Conservation (phyloP, 2,797 vertebrate species). For the Stomatorhinus walkeri region DNA sequence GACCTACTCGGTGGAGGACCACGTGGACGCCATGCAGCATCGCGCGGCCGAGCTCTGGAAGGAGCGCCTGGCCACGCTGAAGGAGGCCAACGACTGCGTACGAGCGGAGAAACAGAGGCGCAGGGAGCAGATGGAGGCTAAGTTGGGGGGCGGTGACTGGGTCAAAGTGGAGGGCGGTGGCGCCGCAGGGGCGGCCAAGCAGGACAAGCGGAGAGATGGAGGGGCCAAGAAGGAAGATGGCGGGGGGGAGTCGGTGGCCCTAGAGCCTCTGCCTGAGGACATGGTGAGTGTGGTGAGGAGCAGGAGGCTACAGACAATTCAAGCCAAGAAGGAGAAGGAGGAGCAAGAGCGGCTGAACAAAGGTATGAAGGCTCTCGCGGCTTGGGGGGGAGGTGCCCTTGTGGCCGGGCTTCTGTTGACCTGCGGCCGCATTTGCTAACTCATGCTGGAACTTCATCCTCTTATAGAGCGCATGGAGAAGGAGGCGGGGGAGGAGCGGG, state of each 20-base stretch:
- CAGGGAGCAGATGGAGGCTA: conserved; percentile 79
- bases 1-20: conserved; percentile 94
- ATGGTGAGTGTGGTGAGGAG: conserved; percentile 95
- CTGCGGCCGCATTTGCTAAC: background rate
- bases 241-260: conserved; percentile 48
- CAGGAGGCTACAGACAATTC: conserved; percentile 79
- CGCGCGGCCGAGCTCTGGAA: conserved; percentile 84
- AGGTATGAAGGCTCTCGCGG: conserved; percentile 56
- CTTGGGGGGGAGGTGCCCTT: background rate
- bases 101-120: conserved; percentile 77
- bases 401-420: background rate
- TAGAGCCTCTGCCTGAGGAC: conserved; percentile 71
- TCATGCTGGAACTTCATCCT: background rate
- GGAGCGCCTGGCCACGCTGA: conserved; percentile 82
- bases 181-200: conserved; percentile 57
- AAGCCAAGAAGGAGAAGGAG: conserved; percentile 90
- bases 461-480: conserved; percentile 80
- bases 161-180: conserved; percentile 31
- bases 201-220: conserved; percentile 61
- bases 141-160: conserved; percentile 57
- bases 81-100: conserved; percentile 89
- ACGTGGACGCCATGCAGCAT: conserved; percentile 85
- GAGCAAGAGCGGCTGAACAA: conserved; percentile 82
- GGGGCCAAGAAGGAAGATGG: conserved; percentile 37
- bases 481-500: conserved; percentile 84